Evolutionary conservation across 2,888 invertebrate genomes (phyloP).

Genomic region (Halocaridina rubra): DNA sequence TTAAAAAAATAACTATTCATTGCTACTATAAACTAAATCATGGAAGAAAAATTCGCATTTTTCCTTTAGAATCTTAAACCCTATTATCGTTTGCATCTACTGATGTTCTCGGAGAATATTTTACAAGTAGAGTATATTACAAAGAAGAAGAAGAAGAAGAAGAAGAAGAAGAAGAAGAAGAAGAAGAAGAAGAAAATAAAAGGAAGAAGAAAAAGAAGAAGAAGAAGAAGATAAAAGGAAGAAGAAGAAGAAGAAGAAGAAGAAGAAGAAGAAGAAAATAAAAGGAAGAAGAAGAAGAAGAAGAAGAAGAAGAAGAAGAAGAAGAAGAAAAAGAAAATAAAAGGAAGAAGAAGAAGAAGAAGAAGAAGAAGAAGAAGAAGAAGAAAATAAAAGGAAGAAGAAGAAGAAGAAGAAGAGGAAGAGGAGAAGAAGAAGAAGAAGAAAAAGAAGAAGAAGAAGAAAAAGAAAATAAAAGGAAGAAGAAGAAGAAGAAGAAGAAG

Average conservation of each 20-base stretch:
- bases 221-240: background rate
- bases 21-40: no score
- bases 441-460: background rate
- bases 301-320: background rate
- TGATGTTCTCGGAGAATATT: no score
- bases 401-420: background rate
- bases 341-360: no score
- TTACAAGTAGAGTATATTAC: background rate
- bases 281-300: no score
- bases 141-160: background rate
- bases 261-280: background rate
- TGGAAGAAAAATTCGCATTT: no score
- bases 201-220: background rate
- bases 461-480: no score
- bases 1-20: no score
- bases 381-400: no score
- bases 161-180: background rate
- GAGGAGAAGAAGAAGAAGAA: background rate
- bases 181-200: background rate
- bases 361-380: no score
- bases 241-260: background rate
- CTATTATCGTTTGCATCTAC: no score
- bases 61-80: no score
- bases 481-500: background rate
- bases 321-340: no score